Conservation (phyloP, 2,888 invertebrate species). For the Euclidia mi region DNA sequence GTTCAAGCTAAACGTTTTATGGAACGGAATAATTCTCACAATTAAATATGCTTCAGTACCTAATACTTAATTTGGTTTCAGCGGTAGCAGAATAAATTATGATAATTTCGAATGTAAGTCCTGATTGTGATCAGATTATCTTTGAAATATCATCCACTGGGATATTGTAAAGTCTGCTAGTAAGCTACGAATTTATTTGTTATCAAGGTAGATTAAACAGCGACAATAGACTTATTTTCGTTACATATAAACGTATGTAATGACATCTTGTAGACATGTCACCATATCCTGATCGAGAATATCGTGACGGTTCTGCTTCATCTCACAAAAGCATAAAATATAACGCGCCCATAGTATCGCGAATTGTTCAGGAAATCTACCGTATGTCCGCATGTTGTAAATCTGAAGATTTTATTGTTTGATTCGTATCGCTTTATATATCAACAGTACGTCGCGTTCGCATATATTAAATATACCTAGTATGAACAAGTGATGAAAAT, state of each 20-base stretch:
- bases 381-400: slow-evolving; percentile 25
- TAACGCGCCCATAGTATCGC: slow-evolving; percentile 1
- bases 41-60: slow-evolving; percentile 28
- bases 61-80: slow-evolving; percentile 10
- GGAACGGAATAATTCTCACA: slow-evolving; percentile 23
- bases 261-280: slow-evolving; percentile 1
- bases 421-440: too few species aligned
- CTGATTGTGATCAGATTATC: too few species aligned
- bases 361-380: slow-evolving; percentile 24
- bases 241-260: slow-evolving; percentile 8
- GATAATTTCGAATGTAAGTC: too few species aligned
- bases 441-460: too few species aligned
- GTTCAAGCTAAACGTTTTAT: slow-evolving; percentile 28
- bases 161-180: too few species aligned
- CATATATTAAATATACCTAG: too few species aligned
- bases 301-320: slow-evolving; percentile 3
- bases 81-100: too few species aligned
- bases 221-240: neutral
- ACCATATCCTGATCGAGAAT: slow-evolving; percentile 3
- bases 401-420: slow-evolving; percentile 19
- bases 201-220: neutral
- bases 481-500: too few species aligned
- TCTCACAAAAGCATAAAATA: slow-evolving; percentile 17
- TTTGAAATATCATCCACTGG: too few species aligned
- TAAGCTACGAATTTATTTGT: neutral